A percentile compares a stretch with the other conserved stretches of the same genome.
These are phyloP conservation scores for Silurus glanis DNA, from an alignment of 2,113 vertebrate species.

Conservation along the genomic window DNA sequence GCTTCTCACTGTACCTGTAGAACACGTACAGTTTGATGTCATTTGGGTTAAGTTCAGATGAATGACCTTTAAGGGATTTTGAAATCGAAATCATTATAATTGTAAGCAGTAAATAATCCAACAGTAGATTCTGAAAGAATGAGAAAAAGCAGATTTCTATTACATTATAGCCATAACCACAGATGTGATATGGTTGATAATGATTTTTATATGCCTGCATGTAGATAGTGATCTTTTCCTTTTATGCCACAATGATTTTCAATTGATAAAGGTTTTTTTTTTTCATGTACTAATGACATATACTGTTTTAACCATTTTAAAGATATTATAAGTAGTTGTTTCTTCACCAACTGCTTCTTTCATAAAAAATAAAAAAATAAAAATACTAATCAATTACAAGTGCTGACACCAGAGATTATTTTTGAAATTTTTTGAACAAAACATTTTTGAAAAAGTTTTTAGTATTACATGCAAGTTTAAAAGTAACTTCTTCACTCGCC, in stretches of 20 bases:
- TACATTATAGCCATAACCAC: neutral
- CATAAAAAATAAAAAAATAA: neutral
- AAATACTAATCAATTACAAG: neutral
- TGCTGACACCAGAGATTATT: neutral
- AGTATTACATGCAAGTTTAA: too few species aligned
- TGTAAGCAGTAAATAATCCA: neutral
- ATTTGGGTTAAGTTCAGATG: neutral
- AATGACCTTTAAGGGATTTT: neutral
- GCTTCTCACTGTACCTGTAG: conserved; percentile 49
- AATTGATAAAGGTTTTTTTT: neutral
- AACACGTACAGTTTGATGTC: conserved; percentile 45
- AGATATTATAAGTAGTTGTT: neutral
- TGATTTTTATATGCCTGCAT: neutral
- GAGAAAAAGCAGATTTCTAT: neutral
- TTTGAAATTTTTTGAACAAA: neutral
- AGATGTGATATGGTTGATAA: neutral
- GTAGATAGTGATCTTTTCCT: neutral
- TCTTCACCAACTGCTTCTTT: neutral
- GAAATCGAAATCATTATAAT: neutral
- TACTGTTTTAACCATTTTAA: neutral
- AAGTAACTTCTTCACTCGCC: too few species aligned
- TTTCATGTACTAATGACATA: neutral
- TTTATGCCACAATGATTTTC: neutral
- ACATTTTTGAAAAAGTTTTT: too few species aligned
- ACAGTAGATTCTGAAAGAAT: neutral